Base-by-base conservation (phyloP, 1,140 invertebrate species). In the Drosophila sechellia region DNA sequence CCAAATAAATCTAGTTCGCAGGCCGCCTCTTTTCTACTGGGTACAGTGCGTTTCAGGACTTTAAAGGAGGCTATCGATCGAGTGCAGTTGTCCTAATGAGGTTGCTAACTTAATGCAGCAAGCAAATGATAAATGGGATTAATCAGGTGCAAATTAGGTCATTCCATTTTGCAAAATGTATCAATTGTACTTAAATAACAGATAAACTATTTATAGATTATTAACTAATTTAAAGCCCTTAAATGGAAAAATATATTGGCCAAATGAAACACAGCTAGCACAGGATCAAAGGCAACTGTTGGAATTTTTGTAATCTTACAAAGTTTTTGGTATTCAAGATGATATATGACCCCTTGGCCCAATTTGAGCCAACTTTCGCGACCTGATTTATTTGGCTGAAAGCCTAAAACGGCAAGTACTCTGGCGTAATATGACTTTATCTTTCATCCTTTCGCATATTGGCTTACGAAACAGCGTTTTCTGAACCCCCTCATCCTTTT, bases 391-490 rank as follows among this genome's bases (percentile, higher is more conserved):
- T 68, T 68, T 52, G 64, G 60, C n/a, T 43, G 42, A 52, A 37
- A 31, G 46, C 31, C 34, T 35, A 17, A 40, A 34, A 43, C 31
- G 20, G 25, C 54, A 53, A 50, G 59, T 37, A 43, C 31, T 46
- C 45, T 20, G 64, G 31, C 46, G 37, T 64, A 35, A 65, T 68
- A 68, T 68, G 64, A 65, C 64, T 53, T 63, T 68, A 68, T 64
- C 64, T 53, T 49, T 70, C 56, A 70, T 70, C 66, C 66, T 49
- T 70, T 35, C 37, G 64, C 52, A 70, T 56, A 70, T 70, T 70
- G 66, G 64, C 49, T 56, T 22, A 25, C 35, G 13, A 17, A 13
- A 15, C 52, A 31, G 35, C 45, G 35, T 34, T 39, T 50, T 8
- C 3, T 0, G 45, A 6, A 15, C 39, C 25, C 40, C 25, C 15